Percentiles rank a stretch among this genome's conserved stretches.
These are phyloP conservation scores for Acyrthosiphon pisum DNA, from an alignment of 1,140 invertebrate genomes.

Conservation along the genomic window DNA sequence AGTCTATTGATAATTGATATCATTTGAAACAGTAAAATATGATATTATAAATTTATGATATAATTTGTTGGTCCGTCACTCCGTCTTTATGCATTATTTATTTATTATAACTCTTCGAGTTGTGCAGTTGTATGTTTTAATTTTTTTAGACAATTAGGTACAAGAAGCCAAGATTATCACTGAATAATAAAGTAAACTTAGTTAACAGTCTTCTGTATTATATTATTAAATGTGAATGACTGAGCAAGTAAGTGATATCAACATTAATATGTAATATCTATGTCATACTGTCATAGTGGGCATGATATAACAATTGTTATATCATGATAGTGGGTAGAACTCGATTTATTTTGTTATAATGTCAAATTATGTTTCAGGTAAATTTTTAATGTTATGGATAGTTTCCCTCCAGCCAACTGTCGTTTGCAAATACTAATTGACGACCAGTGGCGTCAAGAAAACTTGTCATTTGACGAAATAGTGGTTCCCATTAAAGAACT, in stretches of 20 bases:
- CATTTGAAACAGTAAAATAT: too few species aligned
- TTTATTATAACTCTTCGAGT: too few species aligned
- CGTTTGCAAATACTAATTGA: constrained; percentile 87
- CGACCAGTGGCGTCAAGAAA: constrained; percentile 85
- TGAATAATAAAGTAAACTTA: neutral
- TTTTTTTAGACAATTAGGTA: neutral
- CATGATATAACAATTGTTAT: too few species aligned
- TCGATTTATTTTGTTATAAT: neutral
- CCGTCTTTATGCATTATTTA: too few species aligned
- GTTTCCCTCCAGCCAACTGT: constrained; percentile 69
- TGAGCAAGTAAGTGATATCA: neutral
- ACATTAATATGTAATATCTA: neutral
- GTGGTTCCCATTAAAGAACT: constrained; percentile 85
- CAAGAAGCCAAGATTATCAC: neutral
- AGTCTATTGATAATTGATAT: too few species aligned
- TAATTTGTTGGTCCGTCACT: too few species aligned
- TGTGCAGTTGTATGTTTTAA: neutral
- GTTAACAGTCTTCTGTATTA: neutral
- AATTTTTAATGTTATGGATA: constrained; percentile 60
- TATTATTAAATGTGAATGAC: neutral
- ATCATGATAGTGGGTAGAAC: too few species aligned
- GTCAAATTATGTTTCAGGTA: neutral
- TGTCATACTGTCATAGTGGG: too few species aligned
- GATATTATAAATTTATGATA: too few species aligned
- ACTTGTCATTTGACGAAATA: constrained; percentile 89